Percentiles rank a stretch among this genome's conserved stretches.
Evolutionary conservation across 2,113 vertebrate species (phyloP).

Genomic region (Micronycteris hirsuta): DNA sequence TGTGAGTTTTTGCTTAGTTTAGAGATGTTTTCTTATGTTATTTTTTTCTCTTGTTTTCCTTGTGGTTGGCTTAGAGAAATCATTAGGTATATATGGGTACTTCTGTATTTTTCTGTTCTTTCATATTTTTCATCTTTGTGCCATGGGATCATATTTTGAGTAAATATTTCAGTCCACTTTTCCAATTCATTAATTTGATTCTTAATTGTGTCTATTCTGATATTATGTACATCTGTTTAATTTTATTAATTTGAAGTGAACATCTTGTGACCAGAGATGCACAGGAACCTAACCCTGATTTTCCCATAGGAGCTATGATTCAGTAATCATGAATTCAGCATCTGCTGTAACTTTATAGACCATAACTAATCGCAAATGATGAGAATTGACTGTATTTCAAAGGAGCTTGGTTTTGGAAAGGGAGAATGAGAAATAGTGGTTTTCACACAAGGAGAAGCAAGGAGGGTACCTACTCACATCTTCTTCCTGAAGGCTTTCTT

Average conservation of each 20-base stretch:
- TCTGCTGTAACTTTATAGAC: background rate
- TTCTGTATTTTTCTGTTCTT: background rate
- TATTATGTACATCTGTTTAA: background rate
- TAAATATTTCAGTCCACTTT: conserved; percentile 17
- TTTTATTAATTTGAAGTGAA: conserved; percentile 1
- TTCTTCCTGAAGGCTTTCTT: background rate
- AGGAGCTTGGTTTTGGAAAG: background rate
- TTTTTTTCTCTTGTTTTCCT: background rate
- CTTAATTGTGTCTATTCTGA: background rate
- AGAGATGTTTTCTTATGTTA: background rate
- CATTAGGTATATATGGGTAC: background rate
- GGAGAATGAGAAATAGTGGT: background rate
- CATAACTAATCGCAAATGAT: background rate
- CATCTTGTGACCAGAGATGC: background rate
- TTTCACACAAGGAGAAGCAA: background rate
- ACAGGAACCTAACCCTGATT: background rate
- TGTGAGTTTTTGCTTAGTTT: background rate
- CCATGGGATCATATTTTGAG: background rate
- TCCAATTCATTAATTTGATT: background rate
- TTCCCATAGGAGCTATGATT: background rate
- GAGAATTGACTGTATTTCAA: background rate
- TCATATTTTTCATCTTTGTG: background rate
- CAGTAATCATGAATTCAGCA: background rate
- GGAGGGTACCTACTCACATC: background rate
- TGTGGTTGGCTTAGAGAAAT: background rate